These are phyloP conservation scores for Tricholauxania praeusta DNA, from an alignment of 2,888 invertebrate genomes.

Conservation along the genomic window DNA sequence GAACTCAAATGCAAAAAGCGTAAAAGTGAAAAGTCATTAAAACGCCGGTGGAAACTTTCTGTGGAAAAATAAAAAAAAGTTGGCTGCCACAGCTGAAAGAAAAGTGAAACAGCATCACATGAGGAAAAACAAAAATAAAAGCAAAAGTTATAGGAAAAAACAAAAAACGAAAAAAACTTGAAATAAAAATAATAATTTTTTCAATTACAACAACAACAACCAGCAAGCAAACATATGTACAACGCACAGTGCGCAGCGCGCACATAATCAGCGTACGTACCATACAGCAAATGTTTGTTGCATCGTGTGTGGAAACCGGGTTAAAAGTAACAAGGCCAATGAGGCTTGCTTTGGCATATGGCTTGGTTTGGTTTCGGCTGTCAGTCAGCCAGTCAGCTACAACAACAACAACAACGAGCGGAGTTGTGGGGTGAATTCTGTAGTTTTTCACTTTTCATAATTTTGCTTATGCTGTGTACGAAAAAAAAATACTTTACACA, in stretches of 20 bases:
- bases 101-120: conserved; percentile 9
- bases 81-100: conserved; percentile 8
- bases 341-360: conserved; percentile 4
- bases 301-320: conserved; percentile 53
- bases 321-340: conserved; percentile 56
- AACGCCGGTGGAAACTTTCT: conserved; percentile 41
- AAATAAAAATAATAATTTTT: background rate
- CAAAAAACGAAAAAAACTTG: conserved; percentile 10
- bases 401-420: too few species aligned
- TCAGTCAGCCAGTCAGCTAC: too few species aligned
- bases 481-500: too few species aligned
- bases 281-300: conserved; percentile 27
- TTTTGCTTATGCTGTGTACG: too few species aligned
- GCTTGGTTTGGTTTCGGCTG: too few species aligned
- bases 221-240: conserved; percentile 2
- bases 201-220: conserved; percentile 34
- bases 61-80: conserved; percentile 18
- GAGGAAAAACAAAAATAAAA: conserved; percentile 16
- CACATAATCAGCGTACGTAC: too few species aligned
- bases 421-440: too few species aligned
- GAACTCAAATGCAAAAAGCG: conserved; percentile 28
- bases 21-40: conserved; percentile 47
- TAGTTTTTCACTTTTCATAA: too few species aligned
- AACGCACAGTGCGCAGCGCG: conserved; percentile 17
- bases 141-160: background rate